phyloP scores from a whole-genome alignment of 2,888 invertebrate genomes.

The Pristionchus japonicus region DNA sequence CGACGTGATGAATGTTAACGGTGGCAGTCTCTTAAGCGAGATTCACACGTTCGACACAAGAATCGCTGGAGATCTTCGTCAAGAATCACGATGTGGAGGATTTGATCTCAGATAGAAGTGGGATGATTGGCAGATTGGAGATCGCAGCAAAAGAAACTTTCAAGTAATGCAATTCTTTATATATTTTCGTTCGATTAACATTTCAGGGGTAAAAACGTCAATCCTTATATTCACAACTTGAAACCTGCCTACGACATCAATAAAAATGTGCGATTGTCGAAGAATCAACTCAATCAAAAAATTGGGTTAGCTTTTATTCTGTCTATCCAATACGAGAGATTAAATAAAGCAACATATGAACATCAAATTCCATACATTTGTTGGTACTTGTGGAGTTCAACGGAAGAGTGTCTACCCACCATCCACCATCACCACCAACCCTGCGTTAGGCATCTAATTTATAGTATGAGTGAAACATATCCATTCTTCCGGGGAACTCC shows the following conservation, averaged over 20 bases:
- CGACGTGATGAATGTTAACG: too few relatives aligned
- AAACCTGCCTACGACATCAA: conserved; percentile 52
- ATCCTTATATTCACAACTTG: conserved; percentile 70
- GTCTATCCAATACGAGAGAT: not conserved
- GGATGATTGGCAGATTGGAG: conserved; percentile 57
- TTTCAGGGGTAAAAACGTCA: conserved; percentile 68
- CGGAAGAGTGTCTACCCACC: too few relatives aligned
- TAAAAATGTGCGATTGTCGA: not conserved
- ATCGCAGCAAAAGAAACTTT: conserved; percentile 62
- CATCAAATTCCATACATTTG: too few relatives aligned
- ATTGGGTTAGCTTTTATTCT: not conserved
- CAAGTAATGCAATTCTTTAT: not conserved
- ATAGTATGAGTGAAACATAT: too few relatives aligned
- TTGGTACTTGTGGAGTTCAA: too few relatives aligned
- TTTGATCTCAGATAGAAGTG: conserved; percentile 61
- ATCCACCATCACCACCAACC: too few relatives aligned
- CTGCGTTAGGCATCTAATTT: too few relatives aligned
- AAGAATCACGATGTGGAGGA: conserved; percentile 70
- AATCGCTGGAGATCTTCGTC: conserved; percentile 65
- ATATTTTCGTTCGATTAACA: conserved; percentile 35
- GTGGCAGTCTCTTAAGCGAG: conserved; percentile 54
- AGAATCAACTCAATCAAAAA: not conserved
- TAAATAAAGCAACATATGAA: not conserved
- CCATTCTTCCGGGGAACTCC: too few relatives aligned
- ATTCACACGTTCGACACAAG: conserved; percentile 58